Conservation (phyloP, 2,888 invertebrate genomes). For the Eristalis intricaria region DNA sequence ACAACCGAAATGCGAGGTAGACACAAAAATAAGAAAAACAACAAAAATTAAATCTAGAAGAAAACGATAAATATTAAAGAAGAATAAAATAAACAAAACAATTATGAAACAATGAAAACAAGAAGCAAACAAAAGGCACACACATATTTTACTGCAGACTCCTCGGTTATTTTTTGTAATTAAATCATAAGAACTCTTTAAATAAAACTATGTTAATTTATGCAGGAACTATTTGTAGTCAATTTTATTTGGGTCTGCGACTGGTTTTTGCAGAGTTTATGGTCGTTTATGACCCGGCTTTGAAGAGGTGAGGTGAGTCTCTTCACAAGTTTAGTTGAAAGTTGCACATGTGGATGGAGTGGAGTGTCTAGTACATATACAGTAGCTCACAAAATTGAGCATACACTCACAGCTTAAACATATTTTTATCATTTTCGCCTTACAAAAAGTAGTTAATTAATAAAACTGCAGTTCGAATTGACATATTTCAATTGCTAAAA, state of each 20-base stretch:
- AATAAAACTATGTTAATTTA: conserved; percentile 71
- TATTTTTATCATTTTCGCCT: no score
- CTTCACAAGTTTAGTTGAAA: not conserved
- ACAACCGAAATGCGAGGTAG: conserved; percentile 2
- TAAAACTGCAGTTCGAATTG: no score
- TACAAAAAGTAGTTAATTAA: no score
- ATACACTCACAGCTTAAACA: no score
- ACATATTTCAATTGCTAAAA: no score
- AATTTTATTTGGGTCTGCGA: not conserved
- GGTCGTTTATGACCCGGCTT: no score
- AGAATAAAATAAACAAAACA: conserved; percentile 6
- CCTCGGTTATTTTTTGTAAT: conserved; percentile 69
- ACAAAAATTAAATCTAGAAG: conserved; percentile 14
- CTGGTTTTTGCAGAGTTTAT: not conserved
- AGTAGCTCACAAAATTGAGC: no score
- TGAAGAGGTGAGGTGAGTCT: not conserved
- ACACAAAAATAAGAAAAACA: conserved; percentile 13
- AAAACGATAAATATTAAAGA: conserved; percentile 16
- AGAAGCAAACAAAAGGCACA: conserved; percentile 43
- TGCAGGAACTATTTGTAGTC: conserved; percentile 42
- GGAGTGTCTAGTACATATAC: no score
- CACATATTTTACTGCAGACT: conserved; percentile 63
- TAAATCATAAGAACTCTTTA: conserved; percentile 70
- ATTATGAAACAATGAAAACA: not conserved
- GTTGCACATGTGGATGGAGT: no score